Conservation (phyloP, 2,113 vertebrate genomes). For the Chionomys nivalis region DNA sequence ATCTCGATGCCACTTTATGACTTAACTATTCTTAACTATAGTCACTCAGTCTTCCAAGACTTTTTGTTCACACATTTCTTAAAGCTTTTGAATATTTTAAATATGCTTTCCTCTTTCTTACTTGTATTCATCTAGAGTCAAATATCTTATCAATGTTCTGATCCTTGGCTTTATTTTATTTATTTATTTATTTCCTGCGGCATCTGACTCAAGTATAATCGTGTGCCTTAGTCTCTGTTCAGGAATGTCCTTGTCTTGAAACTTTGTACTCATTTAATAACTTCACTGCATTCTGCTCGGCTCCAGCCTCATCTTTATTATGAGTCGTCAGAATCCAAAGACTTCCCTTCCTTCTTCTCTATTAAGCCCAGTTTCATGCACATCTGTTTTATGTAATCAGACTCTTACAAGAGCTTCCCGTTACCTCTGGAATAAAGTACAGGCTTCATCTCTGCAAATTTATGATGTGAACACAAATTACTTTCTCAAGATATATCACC, state of each 20-base stretch:
- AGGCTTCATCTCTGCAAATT: neutral
- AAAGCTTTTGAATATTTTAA: neutral
- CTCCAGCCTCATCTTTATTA: neutral
- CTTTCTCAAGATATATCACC: neutral
- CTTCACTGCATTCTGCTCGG: fast-evolving
- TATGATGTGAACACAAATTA: neutral
- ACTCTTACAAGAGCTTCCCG: neutral
- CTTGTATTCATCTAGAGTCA: neutral
- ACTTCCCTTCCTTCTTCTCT: neutral
- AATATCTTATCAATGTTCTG: neutral
- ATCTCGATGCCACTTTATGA: neutral
- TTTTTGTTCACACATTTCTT: neutral
- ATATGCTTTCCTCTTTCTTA: neutral
- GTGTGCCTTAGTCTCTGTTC: neutral
- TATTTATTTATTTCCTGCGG: no score
- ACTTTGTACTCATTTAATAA: neutral
- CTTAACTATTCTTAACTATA: neutral
- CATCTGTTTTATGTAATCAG: neutral
- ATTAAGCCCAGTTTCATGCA: neutral
- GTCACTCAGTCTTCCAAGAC: neutral
- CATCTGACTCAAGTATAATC: neutral
- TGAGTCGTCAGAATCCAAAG: neutral
- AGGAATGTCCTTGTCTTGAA: neutral
- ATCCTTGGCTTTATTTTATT: neutral
- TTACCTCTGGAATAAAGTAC: neutral